Evolutionary conservation across 2,797 vertebrate genomes (phyloP).

Genomic region (Propithecus perrieri): DNA sequence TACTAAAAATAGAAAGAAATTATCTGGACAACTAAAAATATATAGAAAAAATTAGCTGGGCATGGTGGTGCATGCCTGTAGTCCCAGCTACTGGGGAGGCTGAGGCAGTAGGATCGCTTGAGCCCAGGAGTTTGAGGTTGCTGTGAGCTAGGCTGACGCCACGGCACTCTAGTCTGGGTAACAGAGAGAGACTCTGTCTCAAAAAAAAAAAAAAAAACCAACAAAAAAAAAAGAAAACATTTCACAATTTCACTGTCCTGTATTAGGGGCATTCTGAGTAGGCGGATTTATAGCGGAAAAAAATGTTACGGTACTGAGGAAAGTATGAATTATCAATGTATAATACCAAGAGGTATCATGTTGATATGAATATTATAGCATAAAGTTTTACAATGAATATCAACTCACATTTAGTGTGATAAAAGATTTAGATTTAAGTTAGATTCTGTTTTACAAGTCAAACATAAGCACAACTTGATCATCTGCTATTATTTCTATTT

Average conservation of each 20-base stretch:
- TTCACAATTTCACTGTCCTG: neutral
- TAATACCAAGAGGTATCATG: neutral
- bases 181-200: too few species aligned
- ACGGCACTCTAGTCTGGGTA: too few species aligned
- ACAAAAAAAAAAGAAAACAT: neutral
- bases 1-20: too few species aligned
- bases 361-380: neutral
- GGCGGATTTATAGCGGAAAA: neutral
- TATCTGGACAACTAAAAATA: too few species aligned
- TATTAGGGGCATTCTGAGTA: neutral
- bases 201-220: too few species aligned
- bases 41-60: too few species aligned
- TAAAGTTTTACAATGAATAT: constrained; percentile 1
- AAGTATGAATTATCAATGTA: neutral
- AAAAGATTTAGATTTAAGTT: neutral
- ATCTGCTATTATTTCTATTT: neutral
- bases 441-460: constrained; percentile 12
- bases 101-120: too few species aligned
- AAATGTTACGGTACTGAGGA: neutral
- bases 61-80: too few species aligned
- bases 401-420: neutral
- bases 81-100: too few species aligned
- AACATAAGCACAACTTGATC: neutral
- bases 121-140: too few species aligned
- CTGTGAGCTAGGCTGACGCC: too few species aligned